These are phyloP conservation scores for Saccostrea echinata DNA, from an alignment of 1,140 invertebrate genomes.

Conservation along the genomic window DNA sequence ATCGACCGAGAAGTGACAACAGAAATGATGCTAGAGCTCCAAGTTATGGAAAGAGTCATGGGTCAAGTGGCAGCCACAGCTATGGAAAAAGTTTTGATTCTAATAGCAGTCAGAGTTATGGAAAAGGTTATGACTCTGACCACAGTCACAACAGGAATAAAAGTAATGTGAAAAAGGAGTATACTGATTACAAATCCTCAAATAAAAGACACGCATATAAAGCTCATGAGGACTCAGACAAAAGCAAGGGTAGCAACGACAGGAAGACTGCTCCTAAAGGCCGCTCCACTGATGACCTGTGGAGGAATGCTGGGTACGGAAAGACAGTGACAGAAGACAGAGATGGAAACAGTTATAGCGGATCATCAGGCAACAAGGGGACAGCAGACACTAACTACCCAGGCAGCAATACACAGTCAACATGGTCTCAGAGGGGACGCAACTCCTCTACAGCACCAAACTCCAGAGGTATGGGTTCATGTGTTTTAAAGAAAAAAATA, in stretches of 20 bases:
- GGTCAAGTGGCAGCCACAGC: neutral
- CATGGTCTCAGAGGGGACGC: constrained; percentile 15
- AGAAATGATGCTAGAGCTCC: neutral
- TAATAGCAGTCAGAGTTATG: neutral
- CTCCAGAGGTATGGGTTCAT: neutral
- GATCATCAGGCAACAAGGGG: constrained; percentile 4
- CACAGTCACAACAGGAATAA: neutral
- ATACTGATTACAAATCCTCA: neutral
- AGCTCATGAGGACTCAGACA: neutral
- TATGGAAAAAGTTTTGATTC: neutral
- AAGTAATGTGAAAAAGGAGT: neutral
- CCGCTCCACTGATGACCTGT: constrained; percentile 21
- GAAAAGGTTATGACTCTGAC: neutral
- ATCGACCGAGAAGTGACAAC: constrained; percentile 20
- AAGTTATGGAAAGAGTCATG: neutral
- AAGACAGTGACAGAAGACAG: neutral
- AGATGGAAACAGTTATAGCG: neutral
- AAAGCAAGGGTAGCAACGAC: neutral
- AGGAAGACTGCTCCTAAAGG: neutral
- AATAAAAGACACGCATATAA: neutral
- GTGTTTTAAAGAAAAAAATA: neutral
- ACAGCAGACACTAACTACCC: neutral
- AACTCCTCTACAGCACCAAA: neutral
- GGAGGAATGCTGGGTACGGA: constrained; percentile 40
- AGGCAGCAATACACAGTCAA: constrained; percentile 33